Evolutionary conservation across 2,113 vertebrate genomes (phyloP), one percentile per base, ranked within the genome.

Genomic region (Rhinolophus ferrumequinum): DNA sequence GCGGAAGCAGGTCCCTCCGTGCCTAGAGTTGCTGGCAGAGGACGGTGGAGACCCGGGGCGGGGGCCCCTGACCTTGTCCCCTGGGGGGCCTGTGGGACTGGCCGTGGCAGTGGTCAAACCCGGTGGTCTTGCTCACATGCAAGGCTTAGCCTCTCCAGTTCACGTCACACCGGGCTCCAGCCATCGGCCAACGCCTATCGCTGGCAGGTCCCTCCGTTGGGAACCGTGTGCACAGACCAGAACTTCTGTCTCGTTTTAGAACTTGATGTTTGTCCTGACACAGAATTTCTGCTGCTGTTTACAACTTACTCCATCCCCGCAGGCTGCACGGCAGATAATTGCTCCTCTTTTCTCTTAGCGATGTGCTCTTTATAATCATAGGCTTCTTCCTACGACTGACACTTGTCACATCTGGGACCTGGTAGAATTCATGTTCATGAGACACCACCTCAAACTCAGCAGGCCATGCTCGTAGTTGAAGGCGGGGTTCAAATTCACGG

Each of bases 281-380:
- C 64, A 35, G 62, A 33, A 28, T 6, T 26, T 6, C 14, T 1
- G 0, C 67, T 4, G 5, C 16, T 6, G 0, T 22, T 22, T 0
- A 7, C 16, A 6, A n/a, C 14, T 2, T 30, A 8, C 8, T 10
- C 44, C 3, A 0, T 14, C 3, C 70, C 54, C 8, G 0, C 44
- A 60, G 8, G 9, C 11, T 12, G 5, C 7, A 22, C 58, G 8
- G 58, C 58, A 4, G 8, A 24, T 60, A 60, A 60, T 9, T 10
- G 22, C 58, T 26, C 66, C 41, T 35, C 13, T 12, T n/a, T 19
- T 41, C 38, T 18, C 52, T 9, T 3, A 8, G 0, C 1, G 67
- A 70, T 3, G 8, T 0, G 11, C 41, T 11, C 13, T 2, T 19
- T 24, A 2, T 8, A 8, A 50, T 22, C 38, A n/a, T 2, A 15